Evolutionary conservation across 1,140 invertebrate genomes (phyloP).

Genomic region (Helicoverpa armigera): DNA sequence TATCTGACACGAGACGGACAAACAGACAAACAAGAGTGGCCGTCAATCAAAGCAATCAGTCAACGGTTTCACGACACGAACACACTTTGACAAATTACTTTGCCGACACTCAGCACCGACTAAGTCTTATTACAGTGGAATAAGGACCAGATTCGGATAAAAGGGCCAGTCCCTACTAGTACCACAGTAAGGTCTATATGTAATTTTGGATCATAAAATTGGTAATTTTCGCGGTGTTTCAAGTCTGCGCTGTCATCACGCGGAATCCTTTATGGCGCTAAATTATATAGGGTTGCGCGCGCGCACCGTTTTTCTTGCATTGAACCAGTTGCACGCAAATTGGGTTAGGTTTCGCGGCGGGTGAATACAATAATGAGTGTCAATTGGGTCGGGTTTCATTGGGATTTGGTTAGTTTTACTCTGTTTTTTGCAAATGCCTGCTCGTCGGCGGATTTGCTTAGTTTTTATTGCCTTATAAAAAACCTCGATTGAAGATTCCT

Average conservation of each 20-base stretch:
- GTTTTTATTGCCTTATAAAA: not conserved
- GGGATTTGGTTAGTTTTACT: constrained; percentile 31
- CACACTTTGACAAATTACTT: not conserved
- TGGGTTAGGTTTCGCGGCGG: constrained; percentile 29
- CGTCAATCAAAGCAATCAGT: constrained; percentile 52
- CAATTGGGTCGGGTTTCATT: constrained; percentile 38
- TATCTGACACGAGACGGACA: constrained; percentile 43
- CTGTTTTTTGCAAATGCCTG: constrained; percentile 5
- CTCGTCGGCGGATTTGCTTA: constrained; percentile 3
- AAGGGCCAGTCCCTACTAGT: not conserved
- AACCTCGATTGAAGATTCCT: not conserved
- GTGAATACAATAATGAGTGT: constrained; percentile 38
- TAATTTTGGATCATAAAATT: constrained; percentile 66
- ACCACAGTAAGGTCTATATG: constrained; percentile 42
- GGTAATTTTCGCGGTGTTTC: constrained; percentile 54
- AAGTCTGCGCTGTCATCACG: constrained; percentile 62
- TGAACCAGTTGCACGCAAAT: constrained; percentile 42
- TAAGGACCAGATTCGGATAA: constrained; percentile 9
- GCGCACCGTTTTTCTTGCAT: constrained; percentile 55
- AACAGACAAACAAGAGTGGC: constrained; percentile 57
- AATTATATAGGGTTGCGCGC: constrained; percentile 58
- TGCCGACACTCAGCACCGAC: not conserved
- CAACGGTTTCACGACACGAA: constrained; percentile 40
- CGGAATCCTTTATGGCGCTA: constrained; percentile 57
- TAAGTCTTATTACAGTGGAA: constrained; percentile 10